Evolutionary conservation across 2,113 vertebrate genomes (phyloP).

Genomic region (Castor canadensis): DNA sequence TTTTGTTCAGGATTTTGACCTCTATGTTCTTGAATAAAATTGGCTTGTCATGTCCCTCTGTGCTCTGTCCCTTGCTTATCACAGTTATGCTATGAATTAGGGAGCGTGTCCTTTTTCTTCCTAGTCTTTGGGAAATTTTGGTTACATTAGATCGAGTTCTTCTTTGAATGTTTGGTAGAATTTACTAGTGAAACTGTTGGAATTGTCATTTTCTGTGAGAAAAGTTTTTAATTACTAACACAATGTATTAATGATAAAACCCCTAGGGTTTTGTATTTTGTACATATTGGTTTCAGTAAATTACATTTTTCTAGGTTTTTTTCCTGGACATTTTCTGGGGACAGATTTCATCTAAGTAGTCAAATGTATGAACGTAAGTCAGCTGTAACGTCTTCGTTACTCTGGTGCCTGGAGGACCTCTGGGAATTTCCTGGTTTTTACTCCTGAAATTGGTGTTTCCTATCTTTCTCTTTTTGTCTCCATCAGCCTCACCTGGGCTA

Average conservation of each 20-base stretch:
- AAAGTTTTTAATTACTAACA: background rate
- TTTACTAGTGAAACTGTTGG: background rate
- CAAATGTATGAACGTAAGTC: no score
- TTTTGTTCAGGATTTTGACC: background rate
- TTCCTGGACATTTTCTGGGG: background rate
- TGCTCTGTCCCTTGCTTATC: no score
- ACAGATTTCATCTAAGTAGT: background rate
- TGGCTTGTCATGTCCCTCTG: no score
- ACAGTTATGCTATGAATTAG: no score
- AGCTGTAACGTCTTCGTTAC: fast-evolving
- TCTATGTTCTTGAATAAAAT: background rate
- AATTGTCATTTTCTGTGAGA: background rate
- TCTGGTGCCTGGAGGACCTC: fast-evolving
- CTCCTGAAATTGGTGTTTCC: background rate
- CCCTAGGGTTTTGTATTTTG: no score
- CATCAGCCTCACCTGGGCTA: background rate
- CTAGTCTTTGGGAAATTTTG: background rate
- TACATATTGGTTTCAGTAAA: background rate
- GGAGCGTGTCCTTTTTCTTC: no score
- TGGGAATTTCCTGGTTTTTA: background rate
- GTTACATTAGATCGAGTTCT: background rate
- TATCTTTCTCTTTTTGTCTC: background rate
- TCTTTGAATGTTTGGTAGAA: no score
- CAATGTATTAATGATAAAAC: background rate
- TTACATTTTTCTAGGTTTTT: no score